Conservation (phyloP, 2,113 vertebrate species). For the Etheostoma spectabile region DNA sequence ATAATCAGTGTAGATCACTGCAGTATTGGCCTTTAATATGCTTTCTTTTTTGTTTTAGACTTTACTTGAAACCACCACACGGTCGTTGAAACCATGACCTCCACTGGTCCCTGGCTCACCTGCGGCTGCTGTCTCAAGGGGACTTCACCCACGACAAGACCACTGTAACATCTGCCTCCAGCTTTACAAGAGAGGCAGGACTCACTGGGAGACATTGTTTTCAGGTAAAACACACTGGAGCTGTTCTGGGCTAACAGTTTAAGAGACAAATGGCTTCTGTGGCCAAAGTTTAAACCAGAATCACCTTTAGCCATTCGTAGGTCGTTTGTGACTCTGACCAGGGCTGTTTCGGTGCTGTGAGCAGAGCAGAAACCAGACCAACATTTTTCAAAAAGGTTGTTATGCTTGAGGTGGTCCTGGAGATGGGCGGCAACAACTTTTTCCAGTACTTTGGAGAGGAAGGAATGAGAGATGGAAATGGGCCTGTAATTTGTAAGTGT, state of each 20-base stretch:
- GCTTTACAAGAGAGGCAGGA: constrained; percentile 95
- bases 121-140: constrained; percentile 91
- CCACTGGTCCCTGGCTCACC: constrained; percentile 97
- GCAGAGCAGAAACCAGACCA: no score
- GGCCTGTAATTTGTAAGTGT: no score
- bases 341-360: no score
- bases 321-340: no score
- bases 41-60: constrained; percentile 82
- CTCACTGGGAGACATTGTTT: constrained; percentile 91
- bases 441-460: no score
- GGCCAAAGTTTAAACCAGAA: no score
- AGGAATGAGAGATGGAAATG: no score
- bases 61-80: constrained; percentile 94
- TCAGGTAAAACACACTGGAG: constrained; percentile 86
- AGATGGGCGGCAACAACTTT: no score
- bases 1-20: neutral
- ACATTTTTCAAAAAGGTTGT: no score
- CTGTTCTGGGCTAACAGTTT: neutral
- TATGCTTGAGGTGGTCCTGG: no score
- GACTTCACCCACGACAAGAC: constrained; percentile 95
- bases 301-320: no score
- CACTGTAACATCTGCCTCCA: constrained; percentile 95
- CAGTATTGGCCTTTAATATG: neutral
- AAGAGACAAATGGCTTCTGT: neutral
- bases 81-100: constrained; percentile 94